Evolutionary conservation across 2,888 invertebrate genomes (phyloP).

Genomic region (Metallyticus violacea): DNA sequence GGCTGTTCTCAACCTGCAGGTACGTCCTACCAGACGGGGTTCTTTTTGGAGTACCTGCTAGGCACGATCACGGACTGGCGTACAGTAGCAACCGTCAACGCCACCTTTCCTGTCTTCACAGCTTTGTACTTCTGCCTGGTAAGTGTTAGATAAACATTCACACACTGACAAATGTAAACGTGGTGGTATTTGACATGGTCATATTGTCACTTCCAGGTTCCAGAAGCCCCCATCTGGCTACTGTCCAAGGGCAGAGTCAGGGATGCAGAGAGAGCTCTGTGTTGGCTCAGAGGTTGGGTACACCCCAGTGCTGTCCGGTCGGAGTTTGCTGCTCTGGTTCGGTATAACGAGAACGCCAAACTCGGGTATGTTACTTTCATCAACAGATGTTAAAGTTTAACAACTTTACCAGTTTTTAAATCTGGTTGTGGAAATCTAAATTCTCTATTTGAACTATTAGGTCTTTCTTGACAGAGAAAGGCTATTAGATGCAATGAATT

Average conservation of each 20-base stretch:
- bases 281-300: constrained; percentile 57
- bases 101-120: constrained; percentile 52
- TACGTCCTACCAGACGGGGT: constrained; percentile 43
- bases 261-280: constrained; percentile 33
- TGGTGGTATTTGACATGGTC: neutral
- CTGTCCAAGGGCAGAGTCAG: neutral
- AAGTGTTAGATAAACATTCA: constrained; percentile 37
- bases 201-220: neutral
- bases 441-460: too few species aligned
- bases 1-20: neutral
- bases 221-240: neutral
- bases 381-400: too few species aligned
- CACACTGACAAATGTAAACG: neutral
- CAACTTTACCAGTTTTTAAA: too few species aligned
- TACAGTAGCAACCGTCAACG: constrained; percentile 52
- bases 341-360: constrained; percentile 46
- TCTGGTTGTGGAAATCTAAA: too few species aligned
- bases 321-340: constrained; percentile 51
- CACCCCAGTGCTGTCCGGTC: constrained; percentile 51
- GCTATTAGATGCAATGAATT: too few species aligned
- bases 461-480: too few species aligned
- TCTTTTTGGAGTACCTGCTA: constrained; percentile 53
- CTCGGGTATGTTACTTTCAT: neutral
- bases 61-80: constrained; percentile 56
- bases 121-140: constrained; percentile 54